These are phyloP conservation scores for Xiphophorus couchianus DNA, from an alignment of 2,113 vertebrate species.

Conservation along the genomic window DNA sequence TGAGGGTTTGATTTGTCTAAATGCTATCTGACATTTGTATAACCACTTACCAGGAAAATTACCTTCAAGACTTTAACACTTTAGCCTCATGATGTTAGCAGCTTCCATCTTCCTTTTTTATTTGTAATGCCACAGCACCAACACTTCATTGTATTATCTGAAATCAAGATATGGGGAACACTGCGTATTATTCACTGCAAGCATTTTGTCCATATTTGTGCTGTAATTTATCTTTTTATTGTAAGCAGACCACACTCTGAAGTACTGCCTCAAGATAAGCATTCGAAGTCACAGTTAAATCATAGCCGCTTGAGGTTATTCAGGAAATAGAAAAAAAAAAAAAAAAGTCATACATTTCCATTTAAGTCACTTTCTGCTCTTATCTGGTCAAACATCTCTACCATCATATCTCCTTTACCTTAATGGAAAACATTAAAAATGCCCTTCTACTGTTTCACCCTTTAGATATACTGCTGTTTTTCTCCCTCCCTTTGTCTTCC, in stretches of 20 bases:
- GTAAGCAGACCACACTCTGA: constrained; percentile 11
- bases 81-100: constrained; percentile 22
- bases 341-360: constrained; percentile 41
- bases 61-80: constrained; percentile 44
- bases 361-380: constrained; percentile 63
- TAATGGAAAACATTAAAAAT: constrained; percentile 72
- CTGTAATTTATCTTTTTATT: constrained; percentile 18
- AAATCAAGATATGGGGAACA: not conserved
- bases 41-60: constrained; percentile 55
- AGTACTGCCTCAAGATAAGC: constrained; percentile 23
- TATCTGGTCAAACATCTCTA: constrained; percentile 62
- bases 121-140: constrained; percentile 19
- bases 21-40: constrained; percentile 66
- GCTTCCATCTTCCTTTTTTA: constrained; percentile 6
- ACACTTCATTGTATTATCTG: constrained; percentile 6
- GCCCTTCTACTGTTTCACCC: constrained; percentile 64
- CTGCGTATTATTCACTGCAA: not conserved
- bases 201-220: not conserved
- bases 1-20: constrained; percentile 61
- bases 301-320: constrained; percentile 47
- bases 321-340: constrained; percentile 19
- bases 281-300: constrained; percentile 51
- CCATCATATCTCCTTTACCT: constrained; percentile 64
- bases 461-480: constrained; percentile 55
- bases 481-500: constrained; percentile 38